Conservation (phyloP, 2,113 vertebrate species). For the Scopus umbretta region DNA sequence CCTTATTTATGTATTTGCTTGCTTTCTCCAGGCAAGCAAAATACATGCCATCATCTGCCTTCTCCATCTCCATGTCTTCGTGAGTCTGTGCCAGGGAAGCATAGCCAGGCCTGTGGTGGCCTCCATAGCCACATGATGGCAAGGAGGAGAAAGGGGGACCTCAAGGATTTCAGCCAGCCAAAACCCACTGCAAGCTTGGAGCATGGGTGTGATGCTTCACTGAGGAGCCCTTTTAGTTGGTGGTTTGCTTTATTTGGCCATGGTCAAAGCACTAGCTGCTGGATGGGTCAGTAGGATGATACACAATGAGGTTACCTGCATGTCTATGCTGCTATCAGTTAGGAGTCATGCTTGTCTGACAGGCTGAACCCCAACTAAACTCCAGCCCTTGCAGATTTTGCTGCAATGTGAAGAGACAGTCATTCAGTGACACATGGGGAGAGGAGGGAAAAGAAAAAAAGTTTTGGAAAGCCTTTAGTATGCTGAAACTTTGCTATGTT, state of each 20-base stretch:
- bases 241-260: neutral
- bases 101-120: neutral
- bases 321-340: neutral
- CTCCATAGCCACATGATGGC: neutral
- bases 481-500: constrained; percentile 22
- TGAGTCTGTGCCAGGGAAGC: neutral
- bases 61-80: neutral
- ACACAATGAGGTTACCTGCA: neutral
- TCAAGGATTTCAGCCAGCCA: neutral
- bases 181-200: neutral
- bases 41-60: neutral
- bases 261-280: neutral
- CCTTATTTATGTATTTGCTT: neutral
- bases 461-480: neutral
- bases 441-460: neutral
- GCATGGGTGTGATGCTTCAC: neutral
- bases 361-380: neutral
- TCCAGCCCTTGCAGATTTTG: neutral
- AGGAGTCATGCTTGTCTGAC: neutral
- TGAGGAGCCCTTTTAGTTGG: neutral
- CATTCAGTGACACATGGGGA: neutral
- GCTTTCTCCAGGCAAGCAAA: neutral
- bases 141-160: neutral
- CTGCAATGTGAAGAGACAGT: neutral
- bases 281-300: neutral